Evolutionary conservation across 2,888 invertebrate genomes (phyloP), one percentile per base, ranked within the genome.

Genomic region (Habroteleia sp.): DNA sequence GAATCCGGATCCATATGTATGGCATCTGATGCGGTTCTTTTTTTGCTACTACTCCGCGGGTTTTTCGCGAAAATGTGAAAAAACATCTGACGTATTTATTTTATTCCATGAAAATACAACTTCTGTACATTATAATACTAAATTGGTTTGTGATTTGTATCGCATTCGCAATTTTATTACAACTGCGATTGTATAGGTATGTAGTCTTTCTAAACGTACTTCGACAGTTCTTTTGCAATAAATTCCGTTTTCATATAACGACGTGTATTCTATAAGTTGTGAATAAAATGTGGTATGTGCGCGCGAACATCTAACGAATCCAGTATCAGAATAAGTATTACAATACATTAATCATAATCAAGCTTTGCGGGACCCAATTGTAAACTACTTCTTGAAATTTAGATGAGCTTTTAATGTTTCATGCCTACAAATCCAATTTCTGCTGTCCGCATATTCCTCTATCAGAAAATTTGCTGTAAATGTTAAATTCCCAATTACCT

Each of bases 1-100:
- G 79, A 62, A 80, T 73, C 69, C 72, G 68, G 78, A 77, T 78
- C 75, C 78, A 79, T 78, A 77, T 80, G 76, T 78, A 78, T 77
- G 77, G 39, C 62, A 75, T 60, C 77, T 75, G 72, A 74, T 79
- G 72, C 72, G 73, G 65, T 79, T 80, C n/a, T n/a, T 80, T 79
- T 77, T 62, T 63, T 14, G 62, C 77, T 76, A 76, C 78, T 74
- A 20, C 27, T 58, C 56, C 10, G 60, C 41, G 60, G 42, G 48
- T 68, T 74, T 74, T 68, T 33, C 56, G 48, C 63, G 58, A 56
- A 63, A 63, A 69, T 69, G 62, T 35, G 68, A 48, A 62, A 54
- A 74, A 68, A 58, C 42, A 62, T 46, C 41, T 35, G 33, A 16
- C 54, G 31, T 62, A 62, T 74, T 68, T 56, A 73, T 52, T 52